Percentiles rank a stretch among this genome's conserved stretches.
phyloP scores from a whole-genome alignment of 1,140 invertebrate genomes.

The Steinernema khuongi region DNA sequence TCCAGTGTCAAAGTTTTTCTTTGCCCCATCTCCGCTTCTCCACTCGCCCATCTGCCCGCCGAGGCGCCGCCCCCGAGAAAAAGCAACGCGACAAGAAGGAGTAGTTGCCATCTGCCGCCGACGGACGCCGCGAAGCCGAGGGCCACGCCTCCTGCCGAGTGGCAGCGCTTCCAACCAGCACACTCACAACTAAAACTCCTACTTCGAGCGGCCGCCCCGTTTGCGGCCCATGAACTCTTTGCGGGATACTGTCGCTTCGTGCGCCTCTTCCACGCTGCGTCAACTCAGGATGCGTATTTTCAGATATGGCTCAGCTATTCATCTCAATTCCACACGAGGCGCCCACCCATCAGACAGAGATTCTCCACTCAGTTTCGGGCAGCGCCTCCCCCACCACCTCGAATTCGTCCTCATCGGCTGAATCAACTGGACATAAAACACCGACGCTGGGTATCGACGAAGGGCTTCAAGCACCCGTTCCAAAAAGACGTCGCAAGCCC shows the following conservation, averaged over 20 bases:
- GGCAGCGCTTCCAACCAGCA: constrained; percentile 11
- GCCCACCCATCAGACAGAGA: not conserved
- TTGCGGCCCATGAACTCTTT: not conserved
- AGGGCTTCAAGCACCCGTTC: constrained; percentile 25
- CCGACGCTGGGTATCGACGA: not conserved
- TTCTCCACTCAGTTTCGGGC: not conserved
- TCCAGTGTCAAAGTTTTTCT: constrained; percentile 8
- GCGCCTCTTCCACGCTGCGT: not conserved
- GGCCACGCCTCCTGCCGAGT: not conserved
- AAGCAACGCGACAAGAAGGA: not conserved
- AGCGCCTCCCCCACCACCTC: not conserved
- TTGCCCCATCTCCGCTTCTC: not conserved
- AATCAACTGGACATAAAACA: not conserved
- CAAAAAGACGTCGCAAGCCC: constrained; percentile 29
- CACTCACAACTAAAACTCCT: constrained; percentile 9
- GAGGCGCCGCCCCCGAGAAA: constrained; percentile 13
- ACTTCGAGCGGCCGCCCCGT: constrained; percentile 1
- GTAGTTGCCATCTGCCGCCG: constrained; percentile 8
- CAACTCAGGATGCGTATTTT: not conserved
- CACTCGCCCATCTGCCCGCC: not conserved
- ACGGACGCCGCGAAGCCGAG: not conserved
- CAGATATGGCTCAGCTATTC: constrained; percentile 13
- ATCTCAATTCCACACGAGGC: not conserved
- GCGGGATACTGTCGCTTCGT: not conserved
- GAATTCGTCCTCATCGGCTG: not conserved